Evolutionary conservation across 2,888 invertebrate genomes (phyloP), one percentile per base, ranked within the genome.

Genomic region (Hirtodrosophila cameraria): DNA sequence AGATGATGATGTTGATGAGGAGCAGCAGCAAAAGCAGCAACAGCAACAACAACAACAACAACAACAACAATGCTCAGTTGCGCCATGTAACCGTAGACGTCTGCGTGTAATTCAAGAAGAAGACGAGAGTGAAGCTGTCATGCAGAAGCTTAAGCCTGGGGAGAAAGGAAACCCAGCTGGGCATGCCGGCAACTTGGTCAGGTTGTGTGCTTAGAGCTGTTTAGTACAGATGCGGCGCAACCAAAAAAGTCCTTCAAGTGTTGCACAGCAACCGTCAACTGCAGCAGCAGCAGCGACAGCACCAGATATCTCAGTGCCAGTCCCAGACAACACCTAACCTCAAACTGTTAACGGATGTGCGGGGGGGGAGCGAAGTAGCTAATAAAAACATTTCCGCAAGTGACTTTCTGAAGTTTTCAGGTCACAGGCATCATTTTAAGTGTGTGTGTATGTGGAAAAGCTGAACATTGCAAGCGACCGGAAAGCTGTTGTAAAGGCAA

Each of bases 191-290:
- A 49, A 20, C 23, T 31, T 27, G 13, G 33, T 52, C 57, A 63
- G 57, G 60, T 53, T 20, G 2, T 23, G 23, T 2, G 23, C 1
- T 23, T 23, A 23, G 23, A 23, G 18, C 18, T 20, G n/a, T 20
- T 20, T 20, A 20, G 18, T 20, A 20, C 58, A 48, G 52, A 43
- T 18, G 43, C 43, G 33, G 39, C 45, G n/a, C n/a, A n/a, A 36
- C 13, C 54, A 28, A 36, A 68, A 88, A 88, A 86, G 86, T 88
- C 86, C 88, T 88, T 88, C 83, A 88, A 78, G 81, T 78, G 82
- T 75, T 73, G 75, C 74, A 28, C 25, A 42, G 54, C 31, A 41
- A 36, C 31, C 38, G 48, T 33, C 30, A 23, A n/a, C 35, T 5
- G 23, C 25, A 36, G 9, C 27, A 36, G 36, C 15, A 25, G 41